Evolutionary conservation across 2,888 invertebrate species (phyloP).

Genomic region (Drosophila percnosoma): DNA sequence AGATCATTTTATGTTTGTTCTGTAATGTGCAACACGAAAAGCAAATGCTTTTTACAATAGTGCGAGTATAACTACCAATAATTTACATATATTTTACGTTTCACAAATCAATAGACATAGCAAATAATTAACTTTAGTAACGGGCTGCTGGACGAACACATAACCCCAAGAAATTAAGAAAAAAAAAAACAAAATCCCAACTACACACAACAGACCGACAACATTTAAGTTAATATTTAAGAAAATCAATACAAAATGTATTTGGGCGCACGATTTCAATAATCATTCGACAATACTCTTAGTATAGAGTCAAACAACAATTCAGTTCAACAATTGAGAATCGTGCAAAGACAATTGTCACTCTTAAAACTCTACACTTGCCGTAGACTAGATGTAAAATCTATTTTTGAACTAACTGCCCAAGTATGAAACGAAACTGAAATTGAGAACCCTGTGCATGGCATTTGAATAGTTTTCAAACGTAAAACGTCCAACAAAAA

Average conservation of each 20-base stretch:
- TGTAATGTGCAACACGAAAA: conserved; percentile 39
- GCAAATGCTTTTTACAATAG: conserved; percentile 30
- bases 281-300: conserved; percentile 26
- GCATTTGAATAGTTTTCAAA: conserved; percentile 49
- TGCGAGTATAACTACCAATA: conserved; percentile 37
- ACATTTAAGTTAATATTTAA: conserved; percentile 41
- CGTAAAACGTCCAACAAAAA: conserved; percentile 45
- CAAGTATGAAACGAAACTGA: conserved; percentile 31
- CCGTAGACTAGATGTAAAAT: conserved; percentile 17
- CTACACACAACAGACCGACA: conserved; percentile 17
- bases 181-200: neutral
- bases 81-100: conserved; percentile 33
- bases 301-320: conserved; percentile 4
- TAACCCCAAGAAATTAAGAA: conserved; percentile 1
- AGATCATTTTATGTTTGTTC: conserved; percentile 30
- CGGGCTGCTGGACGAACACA: conserved; percentile 34
- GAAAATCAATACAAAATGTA: conserved; percentile 15
- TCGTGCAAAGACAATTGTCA: conserved; percentile 12
- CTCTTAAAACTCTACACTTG: conserved; percentile 31
- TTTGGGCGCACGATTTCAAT: conserved; percentile 27
- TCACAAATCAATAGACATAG: conserved; percentile 50
- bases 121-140: conserved; percentile 41
- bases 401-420: conserved; percentile 23
- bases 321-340: conserved; percentile 2
- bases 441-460: conserved; percentile 32